Base-by-base conservation (phyloP, 2,113 vertebrate species). In the Xenotilapia leptura region DNA sequence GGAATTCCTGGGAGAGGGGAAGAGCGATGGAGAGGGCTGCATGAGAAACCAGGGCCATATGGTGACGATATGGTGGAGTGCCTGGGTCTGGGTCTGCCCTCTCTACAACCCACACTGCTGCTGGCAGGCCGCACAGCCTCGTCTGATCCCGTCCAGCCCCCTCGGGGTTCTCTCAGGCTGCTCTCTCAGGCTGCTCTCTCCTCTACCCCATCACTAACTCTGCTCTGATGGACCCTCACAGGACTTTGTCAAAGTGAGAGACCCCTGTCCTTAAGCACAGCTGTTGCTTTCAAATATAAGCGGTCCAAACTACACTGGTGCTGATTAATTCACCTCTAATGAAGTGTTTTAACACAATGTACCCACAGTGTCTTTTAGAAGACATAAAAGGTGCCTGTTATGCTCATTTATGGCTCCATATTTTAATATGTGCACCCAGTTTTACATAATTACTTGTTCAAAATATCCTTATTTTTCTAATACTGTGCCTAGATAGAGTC, bases 41-140 rank as follows among this genome's bases (percentile, higher is more conserved):
- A 45, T n/a, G 86, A 85, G 89, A 90, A 90, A 83, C 40, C 14
- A 23, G 49, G 87, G 88, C 88, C 94, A 94, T 95, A 94, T 95
- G 94, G 92, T 55, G 90, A 88, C 33, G 80, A 91, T 86, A 60
- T 89, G 93, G 87, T 88, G 85, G 88, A 84, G 85, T 90, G 83
- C 73, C 84, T 85, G 91, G 86, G 90, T 94, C 87, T 55, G 79
- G 92, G 89, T 92, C 84, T 89, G 79, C 81, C 89, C 92, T 82
- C 86, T 85, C 82, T 36, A 51, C 86, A 82, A 89, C 86, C 53
- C 89, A 73, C 85, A 62, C 83, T 93, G 92, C 89, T 93, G 90
- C 92, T 92, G 92, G 90, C 86, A 55, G 90, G 90, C 36, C 14
- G 6, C 83, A 68, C 77, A 58, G 86, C 83, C 85, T 89, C 42